phyloP scores from a whole-genome alignment of 1,140 invertebrate species.

The Meloidogyne exigua region DNA sequence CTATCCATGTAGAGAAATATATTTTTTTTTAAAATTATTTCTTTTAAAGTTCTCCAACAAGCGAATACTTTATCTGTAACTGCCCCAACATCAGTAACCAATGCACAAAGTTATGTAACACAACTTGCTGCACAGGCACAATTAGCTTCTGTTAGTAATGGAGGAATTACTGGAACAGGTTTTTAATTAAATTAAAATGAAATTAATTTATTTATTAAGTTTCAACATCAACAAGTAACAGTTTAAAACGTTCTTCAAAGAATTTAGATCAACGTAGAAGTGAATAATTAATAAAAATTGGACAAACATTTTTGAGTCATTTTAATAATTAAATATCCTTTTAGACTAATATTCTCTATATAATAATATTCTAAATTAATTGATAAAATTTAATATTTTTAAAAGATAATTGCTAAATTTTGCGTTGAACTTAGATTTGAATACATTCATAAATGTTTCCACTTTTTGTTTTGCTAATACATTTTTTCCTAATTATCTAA shows the following conservation, averaged over 20 bases:
- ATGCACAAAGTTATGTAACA: slow-evolving; percentile 23
- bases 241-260: background rate
- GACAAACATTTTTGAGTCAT: background rate
- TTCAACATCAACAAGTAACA: background rate
- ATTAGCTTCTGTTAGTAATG: slow-evolving; percentile 14
- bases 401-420: too few species aligned
- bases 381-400: too few species aligned
- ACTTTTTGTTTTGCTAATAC: too few species aligned
- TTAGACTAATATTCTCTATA: too few species aligned
- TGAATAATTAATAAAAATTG: background rate
- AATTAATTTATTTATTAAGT: background rate
- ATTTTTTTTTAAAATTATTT: background rate
- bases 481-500: too few species aligned
- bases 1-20: slow-evolving; percentile 1
- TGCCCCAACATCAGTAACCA: slow-evolving; percentile 13
- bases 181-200: background rate
- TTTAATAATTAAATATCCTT: background rate
- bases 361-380: too few species aligned
- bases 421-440: too few species aligned
- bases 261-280: background rate
- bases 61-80: slow-evolving; percentile 2
- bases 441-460: too few species aligned
- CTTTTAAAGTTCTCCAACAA: slow-evolving; percentile 14
- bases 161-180: slow-evolving; percentile 5
- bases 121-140: slow-evolving; percentile 25